Evolutionary conservation across 2,888 invertebrate genomes (phyloP), one percentile per base, ranked within the genome.

Genomic region (Leucophora obtusa): DNA sequence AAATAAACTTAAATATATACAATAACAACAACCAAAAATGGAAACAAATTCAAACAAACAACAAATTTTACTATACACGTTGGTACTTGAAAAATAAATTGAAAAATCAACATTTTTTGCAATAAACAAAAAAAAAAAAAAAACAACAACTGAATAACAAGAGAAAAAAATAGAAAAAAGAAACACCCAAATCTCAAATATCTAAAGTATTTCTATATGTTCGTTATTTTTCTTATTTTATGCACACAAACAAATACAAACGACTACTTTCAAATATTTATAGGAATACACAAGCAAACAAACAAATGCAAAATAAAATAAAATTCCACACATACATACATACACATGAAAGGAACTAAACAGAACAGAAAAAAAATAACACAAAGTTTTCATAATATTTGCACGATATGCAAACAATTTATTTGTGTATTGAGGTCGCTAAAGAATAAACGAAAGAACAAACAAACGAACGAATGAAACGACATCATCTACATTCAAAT

Each of bases 401-500:
- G 76, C 76, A 70, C 76, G 76, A 76, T 76, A 76, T 76, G 76
- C 76, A 76, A 76, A 76, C 76, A 76, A 72, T 78, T 78, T 78
- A 78, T 78, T 78, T 78, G 71, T 78, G 66, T 78, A 78, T 72
- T 78, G 77, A 78, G 77, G 77, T 78, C 77, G 77, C 71, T 35
- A 72, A 78, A 78, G 77, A 66, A 68, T 60, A 78, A 78, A 78
- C 77, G 71, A 9, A 9, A 3, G 14, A 43, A 24, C 24, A 5
- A 24, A 24, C 24, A 5, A 43, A 43, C 43, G 14, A n/a, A n/a
- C n/a, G n/a, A 47, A 47, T n/a, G 14, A 77, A 78, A 78, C 77
- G 72, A 78, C 77, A 78, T 78, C 77, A 78, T 72, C 77, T 78
- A 79, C 59, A 75, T 70, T 54, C 43, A 47, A 47, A 47, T 47